Percentiles rank a stretch among this genome's conserved stretches.
phyloP scores from a whole-genome alignment of 2,113 vertebrate species.

The Strix uralensis region DNA sequence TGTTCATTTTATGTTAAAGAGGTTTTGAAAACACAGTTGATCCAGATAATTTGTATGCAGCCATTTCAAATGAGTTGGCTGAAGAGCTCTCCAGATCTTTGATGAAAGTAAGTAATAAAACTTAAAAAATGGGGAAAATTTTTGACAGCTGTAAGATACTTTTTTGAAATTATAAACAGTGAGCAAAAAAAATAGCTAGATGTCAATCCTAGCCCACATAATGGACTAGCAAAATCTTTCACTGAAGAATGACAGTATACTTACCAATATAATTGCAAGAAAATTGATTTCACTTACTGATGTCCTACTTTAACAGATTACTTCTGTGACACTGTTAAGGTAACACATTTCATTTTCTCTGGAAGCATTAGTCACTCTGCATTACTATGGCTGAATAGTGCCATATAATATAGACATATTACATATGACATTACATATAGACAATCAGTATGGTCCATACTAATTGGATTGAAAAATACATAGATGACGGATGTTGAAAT shows the following conservation, averaged over 20 bases:
- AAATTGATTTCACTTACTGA: neutral
- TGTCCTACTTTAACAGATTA: neutral
- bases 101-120: neutral
- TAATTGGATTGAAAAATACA: neutral
- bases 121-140: neutral
- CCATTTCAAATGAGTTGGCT: neutral
- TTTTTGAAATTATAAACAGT: neutral
- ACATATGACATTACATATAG: no score
- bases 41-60: neutral
- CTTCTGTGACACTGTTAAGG: neutral
- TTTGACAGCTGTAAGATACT: neutral
- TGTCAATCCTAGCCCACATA: neutral
- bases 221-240: neutral
- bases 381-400: neutral
- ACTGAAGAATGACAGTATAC: neutral
- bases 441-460: neutral
- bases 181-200: neutral
- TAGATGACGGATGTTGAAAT: neutral
- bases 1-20: neutral
- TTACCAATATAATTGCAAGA: neutral
- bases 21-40: neutral
- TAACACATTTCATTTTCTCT: neutral
- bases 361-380: neutral
- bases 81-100: neutral
- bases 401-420: neutral